phyloP scores from a whole-genome alignment of 2,888 invertebrate genomes.

The Hydriomena furcata region DNA sequence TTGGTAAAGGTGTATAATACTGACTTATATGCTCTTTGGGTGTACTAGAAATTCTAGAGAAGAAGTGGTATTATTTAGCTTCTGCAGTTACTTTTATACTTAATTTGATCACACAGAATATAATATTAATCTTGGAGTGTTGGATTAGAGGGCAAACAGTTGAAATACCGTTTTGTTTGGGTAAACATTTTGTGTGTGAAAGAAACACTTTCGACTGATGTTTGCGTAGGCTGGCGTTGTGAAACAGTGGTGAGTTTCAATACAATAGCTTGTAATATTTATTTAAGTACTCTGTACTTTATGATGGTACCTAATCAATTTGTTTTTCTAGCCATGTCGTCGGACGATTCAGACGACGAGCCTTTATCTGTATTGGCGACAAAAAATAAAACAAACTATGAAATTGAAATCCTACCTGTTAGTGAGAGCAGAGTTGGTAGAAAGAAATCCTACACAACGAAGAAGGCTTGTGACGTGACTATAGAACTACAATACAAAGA shows the following conservation, averaged over 20 bases:
- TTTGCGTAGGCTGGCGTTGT: neutral
- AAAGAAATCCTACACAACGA: constrained; percentile 37
- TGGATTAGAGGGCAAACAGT: too few species aligned
- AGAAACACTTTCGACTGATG: neutral
- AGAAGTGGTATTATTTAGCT: too few species aligned
- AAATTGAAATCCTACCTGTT: constrained; percentile 28
- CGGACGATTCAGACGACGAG: constrained; percentile 76
- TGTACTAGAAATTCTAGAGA: too few species aligned
- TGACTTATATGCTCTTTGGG: too few species aligned
- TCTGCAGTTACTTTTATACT: too few species aligned
- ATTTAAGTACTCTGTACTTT: too few species aligned
- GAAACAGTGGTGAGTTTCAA: neutral
- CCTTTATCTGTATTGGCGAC: constrained; percentile 69
- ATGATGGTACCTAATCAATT: neutral
- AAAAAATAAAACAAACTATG: constrained; percentile 50
- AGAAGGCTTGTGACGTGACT: constrained; percentile 41
- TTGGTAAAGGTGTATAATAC: too few species aligned
- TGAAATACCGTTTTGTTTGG: too few species aligned
- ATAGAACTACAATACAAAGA: constrained; percentile 41
- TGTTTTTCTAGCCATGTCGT: constrained; percentile 36
- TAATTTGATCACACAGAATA: too few species aligned
- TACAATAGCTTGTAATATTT: neutral
- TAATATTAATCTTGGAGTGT: too few species aligned
- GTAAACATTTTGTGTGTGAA: too few species aligned
- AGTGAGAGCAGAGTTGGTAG: constrained; percentile 42